Base-by-base conservation (phyloP, 2,888 invertebrate species). In the Nomada fucata region DNA sequence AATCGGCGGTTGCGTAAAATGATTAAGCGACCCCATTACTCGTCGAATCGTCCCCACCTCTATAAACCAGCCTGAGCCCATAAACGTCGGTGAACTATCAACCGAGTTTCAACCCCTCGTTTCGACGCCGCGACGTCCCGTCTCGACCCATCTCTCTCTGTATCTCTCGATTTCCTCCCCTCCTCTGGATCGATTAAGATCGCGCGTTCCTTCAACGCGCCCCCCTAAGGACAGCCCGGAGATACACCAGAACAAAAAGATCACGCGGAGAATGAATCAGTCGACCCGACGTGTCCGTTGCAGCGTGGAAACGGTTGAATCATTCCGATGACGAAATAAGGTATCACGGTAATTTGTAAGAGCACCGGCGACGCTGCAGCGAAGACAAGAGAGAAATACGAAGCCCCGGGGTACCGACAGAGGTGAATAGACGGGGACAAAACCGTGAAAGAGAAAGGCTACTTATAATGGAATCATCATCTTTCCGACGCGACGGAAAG, bases 391-490 rank as follows among this genome's bases (percentile, higher is more conserved):
- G 50, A 59, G 44, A 50, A 59, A 73, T 42, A 42, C 15, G 59
- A 23, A 50, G 50, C 20, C 29, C 53, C 20, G 42, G 73, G 73
- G 57, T 26, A 23, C 73, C 53, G 59, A 47, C 47, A 55, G 23
- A n/a, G 60, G n/a, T 47, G 68, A 36, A 61, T 15, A 50, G 2
- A 11, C 10, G 50, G 13, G 2, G 59, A 36, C 15, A 52, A 50
- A 64, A 61, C 59, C 29, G 36, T 10, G 57, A 60, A 65, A 47
- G 57, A 75, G 81, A 74, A 55, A 67, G 69, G 42, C 44, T 60
- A 90, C 91, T 90, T 90, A 90, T 91, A 91, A 91, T 91, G 90
- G 91, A 91, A 91, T 91, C 89, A 90, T 91, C 91, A 90, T 91
- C 91, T 88, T 90, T 87, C 89, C 81, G 85, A 84, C 78, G 69